Conservation (phyloP, 2,113 vertebrate species). For the Atlantisia rogersi region DNA sequence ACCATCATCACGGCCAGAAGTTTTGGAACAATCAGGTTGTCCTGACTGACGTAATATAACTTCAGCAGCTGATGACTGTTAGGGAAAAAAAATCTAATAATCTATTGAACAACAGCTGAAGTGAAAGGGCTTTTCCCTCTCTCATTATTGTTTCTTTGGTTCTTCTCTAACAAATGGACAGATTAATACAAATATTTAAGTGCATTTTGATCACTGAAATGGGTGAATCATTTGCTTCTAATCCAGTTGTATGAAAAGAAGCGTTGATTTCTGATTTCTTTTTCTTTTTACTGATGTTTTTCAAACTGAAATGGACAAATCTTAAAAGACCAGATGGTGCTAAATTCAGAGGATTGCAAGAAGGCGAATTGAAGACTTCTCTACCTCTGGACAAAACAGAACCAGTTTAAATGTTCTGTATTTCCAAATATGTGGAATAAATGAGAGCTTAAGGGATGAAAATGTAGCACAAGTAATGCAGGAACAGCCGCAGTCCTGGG, state of each 20-base stretch:
- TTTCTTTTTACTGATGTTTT: background rate
- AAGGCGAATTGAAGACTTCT: background rate
- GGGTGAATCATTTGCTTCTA: background rate
- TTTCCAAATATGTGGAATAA: background rate
- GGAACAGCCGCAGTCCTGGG: background rate
- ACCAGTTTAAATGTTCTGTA: background rate
- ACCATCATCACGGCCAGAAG: accelerated
- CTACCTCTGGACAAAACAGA: background rate
- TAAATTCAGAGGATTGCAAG: background rate
- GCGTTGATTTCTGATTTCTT: background rate
- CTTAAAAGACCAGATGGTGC: background rate
- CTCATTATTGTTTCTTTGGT: background rate
- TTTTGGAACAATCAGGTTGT: background rate
- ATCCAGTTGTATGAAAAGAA: background rate
- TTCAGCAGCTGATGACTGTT: background rate
- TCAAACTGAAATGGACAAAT: background rate
- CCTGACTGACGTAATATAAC: background rate
- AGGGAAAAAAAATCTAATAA: background rate
- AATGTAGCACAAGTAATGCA: background rate
- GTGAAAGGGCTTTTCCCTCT: background rate
- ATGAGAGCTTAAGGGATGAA: background rate
- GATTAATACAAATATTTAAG: background rate
- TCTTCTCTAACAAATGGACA: background rate
- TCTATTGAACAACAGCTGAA: background rate
- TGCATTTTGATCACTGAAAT: background rate